Evolutionary conservation across 2,797 vertebrate genomes (phyloP).

Genomic region (Hafferia zeledoni): DNA sequence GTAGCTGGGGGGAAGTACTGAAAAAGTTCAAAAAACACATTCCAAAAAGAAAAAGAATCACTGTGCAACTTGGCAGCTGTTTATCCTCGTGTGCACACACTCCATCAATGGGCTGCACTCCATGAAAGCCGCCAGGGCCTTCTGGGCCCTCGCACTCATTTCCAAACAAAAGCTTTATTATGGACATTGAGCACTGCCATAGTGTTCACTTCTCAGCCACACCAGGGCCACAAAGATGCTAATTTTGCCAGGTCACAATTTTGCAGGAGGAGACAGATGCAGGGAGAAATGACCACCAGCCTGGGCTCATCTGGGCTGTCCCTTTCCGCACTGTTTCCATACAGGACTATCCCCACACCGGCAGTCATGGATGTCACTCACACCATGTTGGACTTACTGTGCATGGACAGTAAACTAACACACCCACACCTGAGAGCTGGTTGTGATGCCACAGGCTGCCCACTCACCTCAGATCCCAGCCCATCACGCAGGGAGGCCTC

Average conservation of each 20-base stretch:
- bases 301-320: not conserved
- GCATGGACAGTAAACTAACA: accelerated
- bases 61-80: not conserved
- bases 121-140: not conserved
- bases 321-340: not conserved
- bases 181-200: not conserved
- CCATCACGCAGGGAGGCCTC: accelerated
- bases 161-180: not conserved
- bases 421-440: not conserved
- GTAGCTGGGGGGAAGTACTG: not conserved
- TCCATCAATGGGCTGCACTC: not conserved
- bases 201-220: not conserved
- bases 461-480: not conserved
- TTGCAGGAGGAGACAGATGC: not conserved
- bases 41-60: not conserved
- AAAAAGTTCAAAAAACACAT: not conserved
- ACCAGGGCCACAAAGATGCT: not conserved
- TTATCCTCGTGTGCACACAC: accelerated
- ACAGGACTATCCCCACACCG: too few species aligned
- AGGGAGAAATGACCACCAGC: not conserved
- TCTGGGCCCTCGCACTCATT: not conserved
- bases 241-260: not conserved
- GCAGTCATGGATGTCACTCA: not conserved
- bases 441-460: not conserved
- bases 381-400: accelerated